These are phyloP conservation scores for Platysternon megacephalum DNA, from an alignment of 2,113 vertebrate species.

Conservation along the genomic window DNA sequence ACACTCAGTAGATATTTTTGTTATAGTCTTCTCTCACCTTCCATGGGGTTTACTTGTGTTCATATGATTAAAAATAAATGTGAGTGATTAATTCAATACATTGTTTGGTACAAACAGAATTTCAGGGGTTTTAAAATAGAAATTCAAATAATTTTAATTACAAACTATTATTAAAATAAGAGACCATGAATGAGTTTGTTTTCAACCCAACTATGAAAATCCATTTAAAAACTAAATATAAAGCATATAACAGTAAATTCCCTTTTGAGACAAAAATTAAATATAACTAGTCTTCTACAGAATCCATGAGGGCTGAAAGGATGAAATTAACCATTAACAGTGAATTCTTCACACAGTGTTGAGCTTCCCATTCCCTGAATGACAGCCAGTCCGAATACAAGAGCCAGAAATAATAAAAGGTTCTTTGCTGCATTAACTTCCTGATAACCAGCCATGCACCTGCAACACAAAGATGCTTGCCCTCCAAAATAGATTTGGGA, in stretches of 20 bases:
- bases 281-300: slow-evolving; percentile 65
- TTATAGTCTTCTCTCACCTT: background rate
- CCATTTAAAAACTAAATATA: slow-evolving; percentile 52
- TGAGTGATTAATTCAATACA: slow-evolving; percentile 6
- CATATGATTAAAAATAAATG: background rate
- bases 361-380: slow-evolving; percentile 74
- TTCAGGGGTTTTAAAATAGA: background rate
- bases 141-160: slow-evolving; percentile 35
- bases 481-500: slow-evolving; percentile 47
- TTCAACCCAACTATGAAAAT: background rate
- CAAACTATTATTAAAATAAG: background rate
- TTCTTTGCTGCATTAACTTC: slow-evolving; percentile 74
- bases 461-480: slow-evolving; percentile 63
- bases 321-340: slow-evolving; percentile 80
- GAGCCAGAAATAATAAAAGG: slow-evolving; percentile 78
- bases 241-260: slow-evolving; percentile 52
- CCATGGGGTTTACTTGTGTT: background rate
- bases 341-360: slow-evolving; percentile 71
- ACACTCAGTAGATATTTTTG: background rate
- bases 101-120: background rate
- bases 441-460: slow-evolving; percentile 44
- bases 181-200: background rate
- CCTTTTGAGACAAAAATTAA: slow-evolving; percentile 48
- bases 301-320: slow-evolving; percentile 68
- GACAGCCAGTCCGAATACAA: slow-evolving; percentile 77